Base-by-base conservation (phyloP, 2,797 vertebrate genomes). In the Margarornis squamiger region DNA sequence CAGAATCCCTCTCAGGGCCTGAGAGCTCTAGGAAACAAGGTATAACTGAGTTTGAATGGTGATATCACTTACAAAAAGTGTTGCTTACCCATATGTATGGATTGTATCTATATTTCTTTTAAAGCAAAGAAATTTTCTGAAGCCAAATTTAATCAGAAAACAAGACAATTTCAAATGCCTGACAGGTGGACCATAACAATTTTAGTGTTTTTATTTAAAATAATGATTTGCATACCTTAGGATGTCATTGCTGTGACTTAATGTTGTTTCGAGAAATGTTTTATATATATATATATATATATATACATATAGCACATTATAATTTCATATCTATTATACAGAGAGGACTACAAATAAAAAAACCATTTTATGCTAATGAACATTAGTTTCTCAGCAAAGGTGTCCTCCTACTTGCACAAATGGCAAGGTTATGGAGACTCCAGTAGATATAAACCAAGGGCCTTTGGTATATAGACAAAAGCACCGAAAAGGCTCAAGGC, bases 151-250 rank as follows among this genome's bases (percentile, higher is more conserved):
- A 13, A 5, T 45, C 16, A 55, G 14, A 92, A 77, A 63, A 8
- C 23, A 51, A 22, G 30, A 0, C 9, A 24, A 43, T 87, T 92
- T 95, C 30, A 45, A 65, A 52, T 32, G 18, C 8, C 49, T 66
- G 26, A 58, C 1, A 7, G 12, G 19, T 34, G 22, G 29, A 48
- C 16, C 3, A 59, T 22, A 24, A 38, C 9, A 88, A 65, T 74
- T 71, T 55, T n/a, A 70, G 21, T 38, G 17, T 17, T 79, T 91
- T 66, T n/a, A 20, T 59, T 68, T 90, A 39, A 91, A 94, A 58
- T 65, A 87, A 51, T 29, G 10, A 32, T n/a, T 88, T 81, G 17
- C 15, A 18, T 70, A 66, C 57, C 20, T 63, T 70, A 14, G 41
- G 34, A 32, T 34, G 21, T 45, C 22, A 22, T 52, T 59, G 38